phyloP scores from a whole-genome alignment of 2,113 vertebrate species.

The Galemys pyrenaicus region DNA sequence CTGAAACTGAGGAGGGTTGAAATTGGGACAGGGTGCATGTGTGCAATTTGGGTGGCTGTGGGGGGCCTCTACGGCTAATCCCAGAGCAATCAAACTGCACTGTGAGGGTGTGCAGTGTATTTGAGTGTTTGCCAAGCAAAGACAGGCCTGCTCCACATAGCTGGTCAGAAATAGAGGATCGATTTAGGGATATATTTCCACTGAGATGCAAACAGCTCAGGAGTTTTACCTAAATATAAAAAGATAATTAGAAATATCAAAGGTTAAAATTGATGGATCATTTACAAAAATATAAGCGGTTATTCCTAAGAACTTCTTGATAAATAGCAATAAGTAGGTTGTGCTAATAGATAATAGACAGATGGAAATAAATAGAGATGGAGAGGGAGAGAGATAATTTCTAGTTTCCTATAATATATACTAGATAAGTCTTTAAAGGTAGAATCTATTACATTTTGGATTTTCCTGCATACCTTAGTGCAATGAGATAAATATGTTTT shows the following conservation, averaged over 20 bases:
- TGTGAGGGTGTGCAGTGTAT: accelerated
- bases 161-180: background rate
- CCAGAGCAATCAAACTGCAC: background rate
- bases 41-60: accelerated
- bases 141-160: accelerated
- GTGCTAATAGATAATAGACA: background rate
- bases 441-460: background rate
- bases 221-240: background rate
- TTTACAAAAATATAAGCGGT: background rate
- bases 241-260: background rate
- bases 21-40: too few relatives aligned
- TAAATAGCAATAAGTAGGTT: background rate
- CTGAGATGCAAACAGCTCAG: background rate
- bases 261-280: background rate
- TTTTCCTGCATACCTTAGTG: background rate
- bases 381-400: background rate
- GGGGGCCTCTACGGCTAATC: accelerated
- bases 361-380: background rate
- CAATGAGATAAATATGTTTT: background rate
- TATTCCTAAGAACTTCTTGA: background rate
- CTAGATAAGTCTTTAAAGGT: background rate
- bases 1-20: too few relatives aligned
- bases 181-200: background rate
- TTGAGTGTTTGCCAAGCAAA: background rate
- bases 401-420: background rate